phyloP scores from a whole-genome alignment of 1,140 invertebrate genomes.

The Magallana gigas region DNA sequence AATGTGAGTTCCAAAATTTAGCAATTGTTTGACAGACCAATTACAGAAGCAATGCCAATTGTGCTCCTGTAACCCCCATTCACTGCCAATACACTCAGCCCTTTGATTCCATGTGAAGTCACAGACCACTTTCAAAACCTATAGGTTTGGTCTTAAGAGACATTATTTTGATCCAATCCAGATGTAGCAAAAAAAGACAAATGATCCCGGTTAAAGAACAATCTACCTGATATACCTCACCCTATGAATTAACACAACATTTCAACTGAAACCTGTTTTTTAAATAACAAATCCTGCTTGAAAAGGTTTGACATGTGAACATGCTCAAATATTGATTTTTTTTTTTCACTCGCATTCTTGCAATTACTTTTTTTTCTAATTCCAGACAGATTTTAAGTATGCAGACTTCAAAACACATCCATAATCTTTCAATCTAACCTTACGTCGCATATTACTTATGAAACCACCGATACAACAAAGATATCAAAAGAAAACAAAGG shows the following conservation, averaged over 20 bases:
- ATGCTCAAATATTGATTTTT: too few relatives aligned
- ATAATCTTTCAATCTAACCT: background rate
- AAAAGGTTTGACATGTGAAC: too few relatives aligned
- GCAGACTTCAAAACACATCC: too few relatives aligned
- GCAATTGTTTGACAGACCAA: slow-evolving; percentile 2
- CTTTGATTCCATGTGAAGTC: background rate
- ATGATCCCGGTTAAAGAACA: too few relatives aligned
- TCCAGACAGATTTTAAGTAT: too few relatives aligned
- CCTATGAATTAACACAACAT: too few relatives aligned
- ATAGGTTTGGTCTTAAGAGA: background rate
- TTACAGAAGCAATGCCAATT: background rate
- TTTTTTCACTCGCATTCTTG: too few relatives aligned
- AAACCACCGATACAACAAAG: background rate
- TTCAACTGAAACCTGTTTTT: too few relatives aligned
- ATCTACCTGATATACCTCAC: too few relatives aligned
- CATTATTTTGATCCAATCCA: background rate
- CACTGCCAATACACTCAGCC: background rate
- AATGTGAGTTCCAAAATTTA: background rate
- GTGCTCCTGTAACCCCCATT: background rate
- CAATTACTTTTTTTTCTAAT: too few relatives aligned
- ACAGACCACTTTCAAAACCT: background rate
- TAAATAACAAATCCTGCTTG: too few relatives aligned
- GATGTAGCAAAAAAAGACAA: too few relatives aligned
- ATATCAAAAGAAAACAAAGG: background rate
- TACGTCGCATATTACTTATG: background rate